Base-by-base conservation (phyloP, 1,140 invertebrate species). In the Hydropsyche tenuis region DNA sequence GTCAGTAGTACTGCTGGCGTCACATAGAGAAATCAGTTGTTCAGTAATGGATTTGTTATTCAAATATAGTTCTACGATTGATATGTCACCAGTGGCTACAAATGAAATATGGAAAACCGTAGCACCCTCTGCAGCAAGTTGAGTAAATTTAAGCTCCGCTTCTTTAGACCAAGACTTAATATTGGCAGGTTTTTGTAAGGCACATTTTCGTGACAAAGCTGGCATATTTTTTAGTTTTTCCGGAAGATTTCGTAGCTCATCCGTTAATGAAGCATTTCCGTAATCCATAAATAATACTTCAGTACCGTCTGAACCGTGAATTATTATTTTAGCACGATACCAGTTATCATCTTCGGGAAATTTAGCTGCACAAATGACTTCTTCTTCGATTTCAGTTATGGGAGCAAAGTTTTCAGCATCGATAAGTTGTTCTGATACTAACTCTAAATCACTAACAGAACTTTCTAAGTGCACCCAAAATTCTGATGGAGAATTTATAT, bases 201-300 rank as follows among this genome's bases (percentile, higher is more conserved):
- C 84, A 77, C 90, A 91, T 77, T 89, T 88, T 77, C 87, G 86
- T 0, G 90, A 88, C 0, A 92, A 78, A 5, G 87, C 83, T 5
- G 88, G 88, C 72, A 89, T 83, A 12, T 83, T 80, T 23, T 88
- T 85, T 3, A 93, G 81, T 70, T 90, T 87, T 69, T 89, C 86
- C 0, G 91, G 90, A 18, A 93, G 81, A 77, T 85, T 85, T 27
- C 87, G 81, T 42, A 92, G 80, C 78, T 88, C 86, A 22, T 84
- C 86, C 0, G 87, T 86, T 6, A 86, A 84, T 11, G 89, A 88
- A 0, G 88, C 88, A 80, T 93, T 92, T 20, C 91, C 91, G 78
- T 92, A 93, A 82, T 93, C 92, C 80, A 92, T 88, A 78, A 91
- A 92, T 0, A 90, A 78, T 0, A 92, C 90, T 82, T 91, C 89